Percentiles rank a stretch among this genome's conserved stretches.
Conservation (phyloP, 2,797 vertebrate species). For the Acomys russatus region DNA sequence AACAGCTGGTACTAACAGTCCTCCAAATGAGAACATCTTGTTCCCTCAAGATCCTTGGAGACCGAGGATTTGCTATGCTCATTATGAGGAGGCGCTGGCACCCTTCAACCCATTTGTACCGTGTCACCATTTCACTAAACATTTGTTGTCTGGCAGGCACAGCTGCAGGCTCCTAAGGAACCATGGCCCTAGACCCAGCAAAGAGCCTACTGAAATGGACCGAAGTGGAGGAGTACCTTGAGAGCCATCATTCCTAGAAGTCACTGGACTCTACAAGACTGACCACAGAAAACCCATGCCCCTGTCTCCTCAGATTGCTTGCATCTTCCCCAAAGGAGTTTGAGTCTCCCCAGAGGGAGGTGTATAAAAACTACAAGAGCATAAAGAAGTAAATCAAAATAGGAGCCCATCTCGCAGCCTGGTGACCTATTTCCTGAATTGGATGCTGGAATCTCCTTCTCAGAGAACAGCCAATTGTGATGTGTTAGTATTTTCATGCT, state of each 20-base stretch:
- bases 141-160: conserved; percentile 75
- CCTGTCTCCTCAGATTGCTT: conserved; percentile 22
- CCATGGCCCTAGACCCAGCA: background rate
- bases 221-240: conserved; percentile 43
- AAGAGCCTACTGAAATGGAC: conserved; percentile 3
- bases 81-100: conserved; percentile 72
- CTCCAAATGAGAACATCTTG: conserved; percentile 71
- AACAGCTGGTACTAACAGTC: conserved; percentile 77
- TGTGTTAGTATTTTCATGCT: conserved; percentile 81
- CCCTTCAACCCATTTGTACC: conserved; percentile 69
- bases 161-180: conserved; percentile 69
- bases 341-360: conserved; percentile 60
- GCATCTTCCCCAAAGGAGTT: conserved; percentile 34
- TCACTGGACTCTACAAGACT: conserved; percentile 7
- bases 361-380: conserved; percentile 67
- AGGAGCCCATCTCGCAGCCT: conserved; percentile 77
- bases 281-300: background rate
- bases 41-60: conserved; percentile 74
- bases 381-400: conserved; percentile 81
- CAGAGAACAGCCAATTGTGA: conserved; percentile 83
- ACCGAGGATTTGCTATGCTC: conserved; percentile 75
- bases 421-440: conserved; percentile 84
- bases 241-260: conserved; percentile 16
- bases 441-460: conserved; percentile 80
- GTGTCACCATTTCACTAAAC: conserved; percentile 73